These are phyloP conservation scores for Acestrorhynchus altus DNA, from an alignment of 2,797 vertebrate genomes.

Conservation along the genomic window DNA sequence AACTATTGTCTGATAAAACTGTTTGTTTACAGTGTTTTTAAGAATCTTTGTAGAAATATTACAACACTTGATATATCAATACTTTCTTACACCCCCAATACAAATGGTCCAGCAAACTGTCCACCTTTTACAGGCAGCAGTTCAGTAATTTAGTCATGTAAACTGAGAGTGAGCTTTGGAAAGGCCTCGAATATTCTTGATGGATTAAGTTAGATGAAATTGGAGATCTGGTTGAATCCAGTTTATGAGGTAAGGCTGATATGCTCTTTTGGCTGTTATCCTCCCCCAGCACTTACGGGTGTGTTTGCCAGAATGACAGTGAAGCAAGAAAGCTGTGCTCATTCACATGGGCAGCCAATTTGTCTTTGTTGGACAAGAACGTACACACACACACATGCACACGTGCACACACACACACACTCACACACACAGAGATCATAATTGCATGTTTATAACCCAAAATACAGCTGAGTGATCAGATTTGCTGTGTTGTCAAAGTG, in stretches of 20 bases:
- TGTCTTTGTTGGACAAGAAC: background rate
- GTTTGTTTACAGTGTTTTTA: too few species aligned
- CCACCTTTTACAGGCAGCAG: background rate
- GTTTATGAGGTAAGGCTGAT: conserved; percentile 32
- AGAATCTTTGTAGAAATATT: too few species aligned
- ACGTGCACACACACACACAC: background rate
- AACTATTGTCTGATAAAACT: too few species aligned
- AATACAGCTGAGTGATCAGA: too few species aligned
- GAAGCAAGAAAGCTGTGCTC: conserved; percentile 17
- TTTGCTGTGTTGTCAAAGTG: too few species aligned
- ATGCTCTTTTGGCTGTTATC: conserved; percentile 25
- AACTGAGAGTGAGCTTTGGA: conserved; percentile 11
- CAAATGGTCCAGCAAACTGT: background rate
- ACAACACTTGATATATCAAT: too few species aligned
- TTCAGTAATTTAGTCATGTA: background rate
- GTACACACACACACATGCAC: background rate
- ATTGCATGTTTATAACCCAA: background rate
- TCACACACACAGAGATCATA: background rate
- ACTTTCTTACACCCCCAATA: too few species aligned
- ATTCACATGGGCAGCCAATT: background rate
- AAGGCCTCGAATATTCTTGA: conserved; percentile 19
- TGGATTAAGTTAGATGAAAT: conserved; percentile 41
- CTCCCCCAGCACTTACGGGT: background rate
- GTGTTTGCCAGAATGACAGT: conserved; percentile 10
- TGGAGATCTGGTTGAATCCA: conserved; percentile 33